Conservation (phyloP, 1,140 invertebrate species). For the Anastatus disparis region DNA sequence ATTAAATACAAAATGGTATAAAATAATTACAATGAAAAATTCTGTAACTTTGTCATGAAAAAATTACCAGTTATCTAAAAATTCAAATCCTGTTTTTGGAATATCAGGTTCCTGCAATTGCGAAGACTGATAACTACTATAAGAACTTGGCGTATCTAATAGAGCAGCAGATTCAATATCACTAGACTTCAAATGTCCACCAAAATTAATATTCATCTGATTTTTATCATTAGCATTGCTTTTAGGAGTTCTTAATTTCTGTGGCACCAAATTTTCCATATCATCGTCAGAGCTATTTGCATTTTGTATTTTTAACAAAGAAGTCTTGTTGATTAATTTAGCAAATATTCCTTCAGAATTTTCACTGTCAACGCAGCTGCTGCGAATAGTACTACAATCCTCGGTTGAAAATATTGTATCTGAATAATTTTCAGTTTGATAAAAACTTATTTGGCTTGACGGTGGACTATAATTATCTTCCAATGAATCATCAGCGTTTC, state of each 20-base stretch:
- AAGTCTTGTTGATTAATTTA: conserved; percentile 61
- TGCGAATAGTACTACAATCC: conserved; percentile 49
- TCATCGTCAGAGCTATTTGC: conserved; percentile 55
- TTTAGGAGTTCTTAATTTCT: conserved; percentile 44
- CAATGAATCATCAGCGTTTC: conserved; percentile 48
- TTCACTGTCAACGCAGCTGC: conserved; percentile 46
- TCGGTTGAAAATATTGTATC: conserved; percentile 53
- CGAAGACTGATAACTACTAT: conserved; percentile 58
- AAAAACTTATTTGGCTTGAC: conserved; percentile 54
- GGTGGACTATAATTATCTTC: conserved; percentile 55
- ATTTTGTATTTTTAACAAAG: conserved; percentile 59
- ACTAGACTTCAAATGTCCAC: conserved; percentile 58
- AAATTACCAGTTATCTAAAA: conserved; percentile 77
- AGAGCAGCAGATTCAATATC: conserved; percentile 59
- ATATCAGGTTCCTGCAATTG: conserved; percentile 64
- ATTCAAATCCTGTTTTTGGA: conserved; percentile 80
- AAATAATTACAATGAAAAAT: too few species aligned
- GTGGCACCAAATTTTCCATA: conserved; percentile 55
- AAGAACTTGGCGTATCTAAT: conserved; percentile 59
- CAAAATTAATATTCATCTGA: conserved; percentile 52
- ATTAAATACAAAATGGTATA: too few species aligned
- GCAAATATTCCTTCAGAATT: conserved; percentile 58
- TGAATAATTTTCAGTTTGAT: conserved; percentile 57
- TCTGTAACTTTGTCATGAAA: too few species aligned
- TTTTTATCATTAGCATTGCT: conserved; percentile 47